Base-by-base conservation (phyloP, 2,113 vertebrate genomes). In the Peromyscus polionotus region DNA sequence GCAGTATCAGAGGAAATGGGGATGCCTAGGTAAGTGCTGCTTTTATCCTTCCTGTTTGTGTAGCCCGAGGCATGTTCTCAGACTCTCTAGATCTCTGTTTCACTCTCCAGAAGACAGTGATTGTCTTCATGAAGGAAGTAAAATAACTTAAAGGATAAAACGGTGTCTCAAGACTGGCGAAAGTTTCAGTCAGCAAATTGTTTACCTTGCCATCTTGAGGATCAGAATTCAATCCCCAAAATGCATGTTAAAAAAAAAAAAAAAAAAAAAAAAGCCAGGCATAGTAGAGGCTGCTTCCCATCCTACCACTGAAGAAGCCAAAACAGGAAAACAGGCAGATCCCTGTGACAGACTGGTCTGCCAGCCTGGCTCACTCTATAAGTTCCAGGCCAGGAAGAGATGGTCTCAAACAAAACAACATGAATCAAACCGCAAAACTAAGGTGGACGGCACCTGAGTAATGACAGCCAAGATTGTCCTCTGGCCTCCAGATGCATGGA, bases 71-170 rank as follows among this genome's bases (percentile, higher is more conserved):
- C 24, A 45, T 4, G 5, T 89, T 91, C 61, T 77, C 51, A 90
- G 48, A 59, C 11, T 91, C 59, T 61, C 54, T 16, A 20, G 26
- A 70, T 42, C 61, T 94, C 59, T 45, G 31, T 87, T 90, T 91
- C 54, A 39, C 20, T 83, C 80, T 92, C 70, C 24, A 16, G 36
- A 81, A 85, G 39, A 86, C 93, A 76, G 11, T 16, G 4, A 91
- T 39, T 68, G 5, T 89, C 81, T 68, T 83, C 48, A n/a, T 42
- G 3, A 90, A 89, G 77, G 4, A 90, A 83, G 61, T 88, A 59
- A 91, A 86, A 65, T 77, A 80, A 92, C 22, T 77, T 83, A 48
- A 67, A 77, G 85, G 45, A 92, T 61, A 88, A 31, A 93, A 85
- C 83, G 22, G 19, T 59, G 33, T 59, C 33, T 59, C 9, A 12